A percentile compares a stretch with the other conserved stretches of the same genome.
Conservation (phyloP, 1,140 invertebrate species). For the Anthonomus grandis region DNA sequence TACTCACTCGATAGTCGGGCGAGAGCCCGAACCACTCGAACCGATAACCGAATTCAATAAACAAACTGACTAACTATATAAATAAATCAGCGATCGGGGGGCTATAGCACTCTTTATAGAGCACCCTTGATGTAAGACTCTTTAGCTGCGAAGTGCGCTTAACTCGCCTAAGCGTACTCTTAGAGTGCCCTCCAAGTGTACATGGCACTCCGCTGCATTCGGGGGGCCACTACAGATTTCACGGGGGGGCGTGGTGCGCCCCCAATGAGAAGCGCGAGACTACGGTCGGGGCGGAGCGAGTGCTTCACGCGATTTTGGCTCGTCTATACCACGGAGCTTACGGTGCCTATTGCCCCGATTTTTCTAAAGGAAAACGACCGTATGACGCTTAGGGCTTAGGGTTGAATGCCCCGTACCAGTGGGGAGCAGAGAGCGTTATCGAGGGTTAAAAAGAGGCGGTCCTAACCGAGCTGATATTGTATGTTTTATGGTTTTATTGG, state of each 20-base stretch:
- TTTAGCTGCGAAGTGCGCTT: conserved; percentile 50
- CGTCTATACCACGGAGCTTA: background rate
- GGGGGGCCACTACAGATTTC: conserved; percentile 43
- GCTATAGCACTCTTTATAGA: conserved; percentile 49
- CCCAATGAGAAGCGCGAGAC: conserved; percentile 31
- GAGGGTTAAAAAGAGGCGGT: conserved; percentile 31
- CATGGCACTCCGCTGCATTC: conserved; percentile 49
- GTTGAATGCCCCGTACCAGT: conserved; percentile 11
- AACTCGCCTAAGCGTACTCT: conserved; percentile 51
- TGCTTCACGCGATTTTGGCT: background rate
- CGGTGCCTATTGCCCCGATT: conserved; percentile 2
- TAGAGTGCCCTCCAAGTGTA: conserved; percentile 51
- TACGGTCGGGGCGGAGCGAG: conserved; percentile 11
- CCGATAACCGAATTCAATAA: conserved; percentile 50
- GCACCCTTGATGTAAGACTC: conserved; percentile 51
- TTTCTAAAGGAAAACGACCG: conserved; percentile 10
- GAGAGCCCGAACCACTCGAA: conserved; percentile 43
- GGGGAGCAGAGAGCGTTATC: conserved; percentile 9
- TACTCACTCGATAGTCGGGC: no score
- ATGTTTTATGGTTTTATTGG: conserved; percentile 50
- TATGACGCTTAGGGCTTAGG: conserved; percentile 2
- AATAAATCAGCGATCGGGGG: conserved; percentile 52
- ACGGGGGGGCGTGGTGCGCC: conserved; percentile 29
- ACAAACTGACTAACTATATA: conserved; percentile 52
- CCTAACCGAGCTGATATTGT: conserved; percentile 43